Percentiles rank a stretch among this genome's conserved stretches.
These are phyloP conservation scores for Diaphora mendica DNA, from an alignment of 2,888 invertebrate genomes.

Conservation along the genomic window DNA sequence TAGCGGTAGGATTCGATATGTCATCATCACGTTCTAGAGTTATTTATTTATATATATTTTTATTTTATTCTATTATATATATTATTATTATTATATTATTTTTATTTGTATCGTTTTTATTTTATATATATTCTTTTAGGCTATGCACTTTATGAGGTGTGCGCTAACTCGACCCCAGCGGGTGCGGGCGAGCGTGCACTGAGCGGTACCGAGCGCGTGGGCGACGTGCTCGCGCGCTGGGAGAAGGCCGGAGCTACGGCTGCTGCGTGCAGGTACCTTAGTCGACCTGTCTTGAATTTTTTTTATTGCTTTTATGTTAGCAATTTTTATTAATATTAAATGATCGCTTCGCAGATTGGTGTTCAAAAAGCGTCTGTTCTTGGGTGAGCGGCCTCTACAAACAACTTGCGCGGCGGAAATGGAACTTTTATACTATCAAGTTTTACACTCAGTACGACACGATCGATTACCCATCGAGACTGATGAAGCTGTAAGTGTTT, in stretches of 20 bases:
- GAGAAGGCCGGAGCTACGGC: conserved; percentile 93
- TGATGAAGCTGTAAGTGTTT: conserved; percentile 94
- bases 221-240: conserved; percentile 98
- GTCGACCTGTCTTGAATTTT: not conserved
- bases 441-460: conserved; percentile 94
- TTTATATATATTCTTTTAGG: conserved; percentile 85
- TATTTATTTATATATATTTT: too few relatives aligned
- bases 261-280: conserved; percentile 83
- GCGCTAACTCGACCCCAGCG: conserved; percentile 89
- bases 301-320: not conserved
- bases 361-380: conserved; percentile 82
- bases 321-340: not conserved
- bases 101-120: too few relatives aligned
- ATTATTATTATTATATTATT: too few relatives aligned
- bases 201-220: conserved; percentile 94
- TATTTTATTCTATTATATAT: too few relatives aligned
- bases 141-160: conserved; percentile 96
- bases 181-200: conserved; percentile 91
- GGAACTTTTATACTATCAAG: conserved; percentile 97
- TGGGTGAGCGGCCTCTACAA: conserved; percentile 78
- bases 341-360: conserved; percentile 61
- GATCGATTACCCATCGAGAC: conserved; percentile 97
- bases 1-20: not conserved
- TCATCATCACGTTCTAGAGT: not conserved
- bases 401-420: conserved; percentile 93